Base-by-base conservation (phyloP, 2,888 invertebrate species). In the Gari tellinella region DNA sequence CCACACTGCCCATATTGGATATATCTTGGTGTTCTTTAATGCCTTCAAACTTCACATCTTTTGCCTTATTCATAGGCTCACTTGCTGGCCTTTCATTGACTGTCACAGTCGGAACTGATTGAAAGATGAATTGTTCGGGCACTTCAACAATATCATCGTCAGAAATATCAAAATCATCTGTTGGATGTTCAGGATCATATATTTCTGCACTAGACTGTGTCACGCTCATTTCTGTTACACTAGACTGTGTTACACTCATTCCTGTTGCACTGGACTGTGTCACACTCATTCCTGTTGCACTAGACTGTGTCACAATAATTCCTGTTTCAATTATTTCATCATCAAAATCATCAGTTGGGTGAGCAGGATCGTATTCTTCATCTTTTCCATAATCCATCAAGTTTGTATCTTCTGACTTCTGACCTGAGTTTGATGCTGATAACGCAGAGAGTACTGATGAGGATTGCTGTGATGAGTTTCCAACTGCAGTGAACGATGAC, bases 181-280 rank as follows among this genome's bases (percentile, higher is more conserved):
- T 80, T 10, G 80, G 74, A 43, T 80, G 75, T 17, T 68, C 75
- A 15, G 76, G 75, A 23, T 83, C 79, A 45, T 81, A 76, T 21
- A 56, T 65, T 58, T 75, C 74, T 41, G 58, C 31, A 31, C 5
- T 10, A 31, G 31, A 31, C 72, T 56, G 72, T 66, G 31, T 61
- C 56, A 26, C 19, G 25, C 15, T 53, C 26, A n/a, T n/a, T 31
- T 25, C 19, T 55, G 15, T n/a, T 41, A 56, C 31, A 31, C 5
- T 10, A 31, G 31, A 31, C 72, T 56, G 72, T 66, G 31, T 61
- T 58, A 26, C 19, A 31, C 15, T 53, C 26, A n/a, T n/a, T 31
- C 17, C 19, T 55, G 15, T n/a, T 41, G 58, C 31, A 31, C 5
- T 10, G 10, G 31, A 31, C 72, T 56, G 72, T 66, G 31, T 61